phyloP scores from a whole-genome alignment of 2,797 vertebrate species.

The Brachyalestes nurse region DNA sequence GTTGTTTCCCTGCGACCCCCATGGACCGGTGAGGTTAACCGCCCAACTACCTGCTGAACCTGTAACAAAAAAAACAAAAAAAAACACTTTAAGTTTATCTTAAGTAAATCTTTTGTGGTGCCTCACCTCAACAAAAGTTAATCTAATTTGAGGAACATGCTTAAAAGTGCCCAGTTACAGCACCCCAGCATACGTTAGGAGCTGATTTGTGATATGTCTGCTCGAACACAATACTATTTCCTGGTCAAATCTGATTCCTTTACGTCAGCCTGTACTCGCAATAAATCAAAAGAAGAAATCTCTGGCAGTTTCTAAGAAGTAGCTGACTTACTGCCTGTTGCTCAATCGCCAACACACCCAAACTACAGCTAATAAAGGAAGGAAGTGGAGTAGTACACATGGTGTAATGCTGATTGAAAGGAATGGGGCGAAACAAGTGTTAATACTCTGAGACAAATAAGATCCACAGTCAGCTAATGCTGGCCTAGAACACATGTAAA shows the following conservation, averaged over 20 bases:
- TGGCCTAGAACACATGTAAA: background rate
- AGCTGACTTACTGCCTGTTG: constrained; percentile 24
- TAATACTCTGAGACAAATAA: background rate
- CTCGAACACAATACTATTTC: background rate
- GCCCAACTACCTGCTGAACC: constrained; percentile 95
- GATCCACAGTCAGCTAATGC: background rate
- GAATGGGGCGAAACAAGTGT: constrained; percentile 9
- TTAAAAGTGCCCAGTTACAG: background rate
- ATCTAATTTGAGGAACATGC: background rate
- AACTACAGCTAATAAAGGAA: constrained; percentile 60
- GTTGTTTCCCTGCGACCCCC: constrained; percentile 83
- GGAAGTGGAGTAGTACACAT: constrained; percentile 54
- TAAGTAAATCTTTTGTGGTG: background rate
- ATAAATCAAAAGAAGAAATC: constrained; percentile 49
- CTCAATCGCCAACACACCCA: constrained; percentile 50
- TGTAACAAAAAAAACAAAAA: constrained; percentile 49
- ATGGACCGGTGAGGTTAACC: constrained; percentile 83
- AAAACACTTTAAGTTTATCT: constrained; percentile 2
- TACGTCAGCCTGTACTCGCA: background rate
- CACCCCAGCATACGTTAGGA: background rate
- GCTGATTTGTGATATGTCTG: background rate
- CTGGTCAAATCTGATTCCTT: constrained; percentile 5
- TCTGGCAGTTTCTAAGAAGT: constrained; percentile 43
- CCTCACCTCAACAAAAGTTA: background rate
- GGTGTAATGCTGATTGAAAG: constrained; percentile 37